Conservation (phyloP, 1,140 invertebrate genomes). For the Neodiprion fabricii region DNA sequence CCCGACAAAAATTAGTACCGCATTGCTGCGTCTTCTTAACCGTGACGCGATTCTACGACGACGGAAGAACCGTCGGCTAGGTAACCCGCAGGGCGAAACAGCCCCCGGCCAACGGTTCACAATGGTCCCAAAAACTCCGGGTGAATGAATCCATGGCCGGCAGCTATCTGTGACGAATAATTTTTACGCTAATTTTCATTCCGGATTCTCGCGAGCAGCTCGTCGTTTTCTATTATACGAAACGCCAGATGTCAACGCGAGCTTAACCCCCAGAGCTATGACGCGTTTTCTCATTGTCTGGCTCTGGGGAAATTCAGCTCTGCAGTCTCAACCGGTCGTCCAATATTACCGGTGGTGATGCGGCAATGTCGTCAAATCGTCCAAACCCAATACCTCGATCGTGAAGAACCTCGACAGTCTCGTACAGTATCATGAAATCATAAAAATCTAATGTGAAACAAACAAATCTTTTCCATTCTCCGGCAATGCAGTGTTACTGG, state of each 20-base stretch:
- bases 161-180: constrained; percentile 43
- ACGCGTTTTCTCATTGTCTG: too few relatives aligned
- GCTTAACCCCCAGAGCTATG: not conserved
- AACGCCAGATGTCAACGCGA: constrained; percentile 31
- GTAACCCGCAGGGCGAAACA: not conserved
- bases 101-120: not conserved
- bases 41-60: constrained; percentile 8
- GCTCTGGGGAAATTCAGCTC: too few relatives aligned
- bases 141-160: not conserved
- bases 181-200: constrained; percentile 44
- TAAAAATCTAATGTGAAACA: too few relatives aligned
- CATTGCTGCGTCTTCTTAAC: constrained; percentile 28
- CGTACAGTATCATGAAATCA: too few relatives aligned
- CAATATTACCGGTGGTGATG: too few relatives aligned
- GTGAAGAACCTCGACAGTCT: too few relatives aligned
- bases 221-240: not conserved
- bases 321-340: too few relatives aligned
- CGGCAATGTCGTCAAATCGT: too few relatives aligned
- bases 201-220: constrained; percentile 2
- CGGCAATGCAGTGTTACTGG: too few relatives aligned
- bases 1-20: constrained; percentile 41
- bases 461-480: too few relatives aligned
- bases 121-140: not conserved
- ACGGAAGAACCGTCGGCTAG: not conserved
- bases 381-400: too few relatives aligned